Conservation (phyloP, 2,797 vertebrate genomes). For the Silurus aristotelis region DNA sequence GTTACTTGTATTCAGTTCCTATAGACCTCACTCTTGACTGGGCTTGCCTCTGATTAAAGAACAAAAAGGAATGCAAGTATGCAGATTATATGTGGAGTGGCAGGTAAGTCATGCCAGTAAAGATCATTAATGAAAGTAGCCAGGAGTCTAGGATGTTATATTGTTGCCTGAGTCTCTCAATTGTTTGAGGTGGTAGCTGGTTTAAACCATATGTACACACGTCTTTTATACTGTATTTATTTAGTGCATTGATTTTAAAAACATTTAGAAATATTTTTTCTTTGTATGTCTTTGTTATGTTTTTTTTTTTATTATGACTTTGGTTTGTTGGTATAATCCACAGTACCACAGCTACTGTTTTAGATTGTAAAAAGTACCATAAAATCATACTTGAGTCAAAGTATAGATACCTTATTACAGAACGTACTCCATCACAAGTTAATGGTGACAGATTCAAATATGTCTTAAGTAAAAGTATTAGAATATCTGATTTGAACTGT, state of each 20-base stretch:
- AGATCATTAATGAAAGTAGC: slow-evolving; percentile 8
- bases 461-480: no score
- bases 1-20: not conserved
- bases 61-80: not conserved
- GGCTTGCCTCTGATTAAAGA: not conserved
- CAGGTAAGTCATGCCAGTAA: not conserved
- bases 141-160: not conserved
- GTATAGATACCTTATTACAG: no score
- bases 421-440: no score
- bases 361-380: no score
- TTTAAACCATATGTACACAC: not conserved
- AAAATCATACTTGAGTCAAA: no score
- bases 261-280: not conserved
- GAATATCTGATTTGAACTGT: no score
- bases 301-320: not conserved
- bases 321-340: not conserved
- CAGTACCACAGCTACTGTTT: not conserved
- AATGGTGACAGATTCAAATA: no score
- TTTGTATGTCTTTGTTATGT: not conserved
- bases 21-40: not conserved
- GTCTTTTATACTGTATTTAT: not conserved
- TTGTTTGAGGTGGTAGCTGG: not conserved
- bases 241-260: not conserved
- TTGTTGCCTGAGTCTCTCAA: not conserved
- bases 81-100: not conserved